A percentile compares a stretch with the other conserved stretches of the same genome.
These are phyloP conservation scores for Agrilus biguttatus DNA, from an alignment of 2,888 invertebrate species.

Conservation along the genomic window DNA sequence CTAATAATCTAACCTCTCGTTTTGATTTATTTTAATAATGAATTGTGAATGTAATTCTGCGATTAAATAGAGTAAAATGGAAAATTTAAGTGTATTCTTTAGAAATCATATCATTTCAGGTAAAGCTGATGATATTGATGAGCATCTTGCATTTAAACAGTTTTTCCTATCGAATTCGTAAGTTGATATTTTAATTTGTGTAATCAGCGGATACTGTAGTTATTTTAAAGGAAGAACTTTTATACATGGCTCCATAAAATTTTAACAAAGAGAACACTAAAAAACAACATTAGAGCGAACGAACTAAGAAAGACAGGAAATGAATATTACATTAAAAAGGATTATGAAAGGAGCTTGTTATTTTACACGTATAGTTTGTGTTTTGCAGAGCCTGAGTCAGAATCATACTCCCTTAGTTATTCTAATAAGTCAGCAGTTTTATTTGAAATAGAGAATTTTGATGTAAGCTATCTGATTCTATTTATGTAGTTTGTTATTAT, in stretches of 20 bases:
- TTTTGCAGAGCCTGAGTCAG: slow-evolving; percentile 38
- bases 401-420: slow-evolving; percentile 45
- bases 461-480: slow-evolving; percentile 29
- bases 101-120: too few species aligned
- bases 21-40: too few species aligned
- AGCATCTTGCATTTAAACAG: too few species aligned
- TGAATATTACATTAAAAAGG: slow-evolving; percentile 38
- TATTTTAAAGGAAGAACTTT: too few species aligned
- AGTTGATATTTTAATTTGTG: too few species aligned
- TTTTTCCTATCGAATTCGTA: too few species aligned
- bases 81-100: too few species aligned
- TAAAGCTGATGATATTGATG: too few species aligned
- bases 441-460: slow-evolving; percentile 40
- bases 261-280: background rate
- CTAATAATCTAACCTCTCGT: too few species aligned
- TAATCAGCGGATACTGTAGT: too few species aligned
- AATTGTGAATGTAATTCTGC: too few species aligned
- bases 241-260: background rate
- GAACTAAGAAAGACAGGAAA: slow-evolving; percentile 37
- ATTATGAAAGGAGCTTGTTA: slow-evolving; percentile 37
- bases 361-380: slow-evolving; percentile 49
- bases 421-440: slow-evolving; percentile 57
- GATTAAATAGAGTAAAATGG: too few species aligned
- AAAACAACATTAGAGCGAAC: slow-evolving; percentile 2
- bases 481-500: slow-evolving; percentile 3